A percentile compares a stretch with the other conserved stretches of the same genome.
Evolutionary conservation across 2,113 vertebrate genomes (phyloP).

Genomic region (Notothenia rossii): DNA sequence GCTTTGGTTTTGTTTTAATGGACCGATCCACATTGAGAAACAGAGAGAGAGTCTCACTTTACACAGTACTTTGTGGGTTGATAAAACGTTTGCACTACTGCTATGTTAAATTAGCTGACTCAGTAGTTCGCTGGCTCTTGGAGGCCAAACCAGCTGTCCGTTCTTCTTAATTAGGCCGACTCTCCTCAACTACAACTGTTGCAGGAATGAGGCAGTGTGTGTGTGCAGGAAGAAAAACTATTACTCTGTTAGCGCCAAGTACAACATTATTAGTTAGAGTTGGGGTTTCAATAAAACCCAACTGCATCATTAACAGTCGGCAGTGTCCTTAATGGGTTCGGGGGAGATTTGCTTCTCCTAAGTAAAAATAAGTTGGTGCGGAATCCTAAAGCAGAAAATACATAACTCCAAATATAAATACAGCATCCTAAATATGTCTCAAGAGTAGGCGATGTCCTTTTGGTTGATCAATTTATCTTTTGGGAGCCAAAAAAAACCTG

Average conservation of each 20-base stretch:
- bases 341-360: slow-evolving; percentile 3
- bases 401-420: slow-evolving; percentile 29
- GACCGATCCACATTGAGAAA: neutral
- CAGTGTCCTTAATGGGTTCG: neutral
- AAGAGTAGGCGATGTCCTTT: neutral
- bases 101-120: slow-evolving; percentile 23
- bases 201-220: neutral
- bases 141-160: slow-evolving; percentile 46
- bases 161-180: slow-evolving; percentile 46
- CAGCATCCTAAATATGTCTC: slow-evolving; percentile 19
- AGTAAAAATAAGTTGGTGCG: neutral
- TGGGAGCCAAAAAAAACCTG: neutral
- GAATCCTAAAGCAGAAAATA: neutral
- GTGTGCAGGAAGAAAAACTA: slow-evolving; percentile 6
- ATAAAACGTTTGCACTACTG: slow-evolving; percentile 1
- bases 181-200: slow-evolving; percentile 35
- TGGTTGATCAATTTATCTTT: slow-evolving; percentile 15
- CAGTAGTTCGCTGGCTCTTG: slow-evolving; percentile 27
- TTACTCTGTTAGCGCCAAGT: slow-evolving; percentile 13
- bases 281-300: slow-evolving; percentile 18
- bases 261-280: slow-evolving; percentile 11
- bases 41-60: neutral
- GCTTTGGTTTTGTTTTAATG: neutral
- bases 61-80: neutral
- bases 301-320: neutral